These are phyloP conservation scores for Holcopasites calliopsidis DNA, from an alignment of 1,140 invertebrate genomes.

Conservation along the genomic window DNA sequence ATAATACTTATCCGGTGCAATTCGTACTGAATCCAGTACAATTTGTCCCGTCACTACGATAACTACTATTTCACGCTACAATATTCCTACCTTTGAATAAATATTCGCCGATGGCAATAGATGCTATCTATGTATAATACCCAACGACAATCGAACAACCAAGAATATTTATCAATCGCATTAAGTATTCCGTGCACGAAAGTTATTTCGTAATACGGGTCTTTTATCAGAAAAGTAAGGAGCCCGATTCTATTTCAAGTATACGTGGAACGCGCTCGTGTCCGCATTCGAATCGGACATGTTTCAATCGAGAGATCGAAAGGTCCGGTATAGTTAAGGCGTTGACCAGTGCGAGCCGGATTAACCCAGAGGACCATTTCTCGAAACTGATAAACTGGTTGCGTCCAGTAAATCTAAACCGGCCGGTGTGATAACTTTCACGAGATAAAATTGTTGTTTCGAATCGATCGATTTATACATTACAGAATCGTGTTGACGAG, in stretches of 20 bases:
- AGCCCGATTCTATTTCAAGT: background rate
- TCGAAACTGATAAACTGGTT: slow-evolving; percentile 48
- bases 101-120: no score
- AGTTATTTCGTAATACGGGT: background rate
- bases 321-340: background rate
- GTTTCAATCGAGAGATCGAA: background rate
- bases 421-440: slow-evolving; percentile 50
- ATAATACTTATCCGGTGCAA: no score
- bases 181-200: background rate
- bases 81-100: no score
- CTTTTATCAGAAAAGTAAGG: background rate
- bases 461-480: slow-evolving; percentile 39
- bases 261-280: background rate
- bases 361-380: slow-evolving; percentile 14
- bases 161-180: no score
- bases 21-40: no score
- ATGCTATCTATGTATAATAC: no score
- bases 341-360: background rate
- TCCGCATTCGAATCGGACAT: background rate
- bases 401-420: slow-evolving; percentile 38
- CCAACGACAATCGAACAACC: no score
- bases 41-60: no score
- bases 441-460: slow-evolving; percentile 45
- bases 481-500: slow-evolving; percentile 19
- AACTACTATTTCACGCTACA: no score